Evolutionary conservation across 2,888 invertebrate species (phyloP).

Genomic region (Cantharis lateralis): DNA sequence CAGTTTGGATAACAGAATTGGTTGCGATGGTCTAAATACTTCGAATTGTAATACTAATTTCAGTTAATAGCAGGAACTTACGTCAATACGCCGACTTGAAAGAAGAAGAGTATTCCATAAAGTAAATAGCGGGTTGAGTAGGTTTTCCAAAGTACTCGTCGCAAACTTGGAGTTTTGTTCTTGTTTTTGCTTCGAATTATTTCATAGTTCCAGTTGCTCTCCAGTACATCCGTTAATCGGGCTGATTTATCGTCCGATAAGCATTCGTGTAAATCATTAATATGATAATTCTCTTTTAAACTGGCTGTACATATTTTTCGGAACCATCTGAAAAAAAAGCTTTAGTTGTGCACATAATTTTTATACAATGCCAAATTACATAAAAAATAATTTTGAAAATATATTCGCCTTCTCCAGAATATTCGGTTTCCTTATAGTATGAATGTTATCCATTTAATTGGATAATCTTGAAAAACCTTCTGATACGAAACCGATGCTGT

Average conservation of each 20-base stretch:
- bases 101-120: not conserved
- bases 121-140: slow-evolving; percentile 59
- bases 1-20: not conserved
- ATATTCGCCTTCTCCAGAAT: not conserved
- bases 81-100: fast-evolving
- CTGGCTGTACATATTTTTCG: slow-evolving; percentile 71
- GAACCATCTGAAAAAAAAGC: slow-evolving; percentile 67
- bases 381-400: not conserved
- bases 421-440: not conserved
- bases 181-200: slow-evolving; percentile 52
- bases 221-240: slow-evolving; percentile 65
- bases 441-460: slow-evolving; percentile 64
- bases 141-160: slow-evolving; percentile 62
- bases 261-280: slow-evolving; percentile 68
- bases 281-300: slow-evolving; percentile 67
- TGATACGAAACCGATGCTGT: too few relatives aligned
- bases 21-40: not conserved
- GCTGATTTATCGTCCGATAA: slow-evolving; percentile 71
- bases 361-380: not conserved
- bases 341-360: not conserved
- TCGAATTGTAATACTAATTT: not conserved
- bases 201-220: slow-evolving; percentile 67
- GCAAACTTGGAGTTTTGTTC: slow-evolving; percentile 62
- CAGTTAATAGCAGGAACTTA: not conserved
- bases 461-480: too few relatives aligned